phyloP scores from a whole-genome alignment of 2,888 invertebrate genomes.

The Cremastobaeus sp. region DNA sequence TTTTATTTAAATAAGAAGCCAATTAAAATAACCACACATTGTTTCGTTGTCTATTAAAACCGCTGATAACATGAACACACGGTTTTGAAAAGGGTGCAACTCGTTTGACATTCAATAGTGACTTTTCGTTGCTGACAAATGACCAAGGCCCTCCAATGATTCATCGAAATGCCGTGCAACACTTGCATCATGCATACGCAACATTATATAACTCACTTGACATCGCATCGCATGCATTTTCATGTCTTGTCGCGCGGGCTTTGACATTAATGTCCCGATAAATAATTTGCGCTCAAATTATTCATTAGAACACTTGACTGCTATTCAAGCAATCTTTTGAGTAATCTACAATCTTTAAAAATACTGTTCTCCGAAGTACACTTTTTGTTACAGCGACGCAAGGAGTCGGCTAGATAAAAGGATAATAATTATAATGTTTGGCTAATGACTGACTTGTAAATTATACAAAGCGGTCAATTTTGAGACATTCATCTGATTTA shows the following conservation, averaged over 20 bases:
- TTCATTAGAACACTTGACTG: conserved; percentile 43
- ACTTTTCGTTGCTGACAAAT: conserved; percentile 37
- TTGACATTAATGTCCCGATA: conserved; percentile 47
- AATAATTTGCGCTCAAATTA: conserved; percentile 41
- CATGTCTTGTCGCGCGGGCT: conserved; percentile 43
- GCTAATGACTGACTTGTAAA: too few relatives aligned
- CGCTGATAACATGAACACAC: conserved; percentile 20
- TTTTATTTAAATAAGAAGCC: too few relatives aligned
- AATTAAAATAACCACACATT: too few relatives aligned
- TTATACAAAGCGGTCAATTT: too few relatives aligned
- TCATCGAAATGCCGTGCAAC: conserved; percentile 40
- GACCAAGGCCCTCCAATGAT: conserved; percentile 35
- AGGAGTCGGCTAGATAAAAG: too few relatives aligned
- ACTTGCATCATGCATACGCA: conserved; percentile 34
- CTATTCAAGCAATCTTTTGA: too few relatives aligned
- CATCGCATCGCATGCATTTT: conserved; percentile 46
- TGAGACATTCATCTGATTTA: too few relatives aligned
- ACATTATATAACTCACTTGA: conserved; percentile 43
- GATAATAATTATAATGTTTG: too few relatives aligned
- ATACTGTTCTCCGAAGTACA: too few relatives aligned
- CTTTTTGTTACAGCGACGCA: too few relatives aligned
- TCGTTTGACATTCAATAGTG: conserved; percentile 37
- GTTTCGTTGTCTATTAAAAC: conserved; percentile 16
- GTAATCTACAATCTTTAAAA: too few relatives aligned
- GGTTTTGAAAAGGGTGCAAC: conserved; percentile 15